Percentiles rank a stretch among this genome's conserved stretches.
Conservation (phyloP, 1,140 invertebrate species). For the Palaemon carinicauda region DNA sequence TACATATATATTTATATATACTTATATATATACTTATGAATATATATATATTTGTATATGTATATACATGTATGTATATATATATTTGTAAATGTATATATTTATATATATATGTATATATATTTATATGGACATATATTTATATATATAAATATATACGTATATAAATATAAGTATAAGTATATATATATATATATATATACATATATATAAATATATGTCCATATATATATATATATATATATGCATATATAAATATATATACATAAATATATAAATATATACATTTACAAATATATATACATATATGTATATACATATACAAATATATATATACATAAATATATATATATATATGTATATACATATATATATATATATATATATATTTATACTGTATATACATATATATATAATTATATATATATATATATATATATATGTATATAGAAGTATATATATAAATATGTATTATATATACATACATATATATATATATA, state of each 20-base stretch:
- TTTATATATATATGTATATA: conserved; percentile 12
- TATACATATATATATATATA: background rate
- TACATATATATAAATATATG: background rate
- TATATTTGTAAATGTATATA: background rate
- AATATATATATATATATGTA: conserved; percentile 13
- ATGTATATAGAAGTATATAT: too few relatives aligned
- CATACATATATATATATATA: background rate
- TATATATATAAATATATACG: conserved; percentile 31
- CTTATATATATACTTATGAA: background rate
- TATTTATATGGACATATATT: conserved; percentile 20
- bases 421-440: background rate
- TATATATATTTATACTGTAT: background rate
- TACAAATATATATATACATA: conserved; percentile 25
- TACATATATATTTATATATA: background rate
- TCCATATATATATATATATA: conserved; percentile 8
- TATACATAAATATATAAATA: background rate
- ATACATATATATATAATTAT: background rate
- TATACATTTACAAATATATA: background rate
- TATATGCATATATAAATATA: background rate
- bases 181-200: background rate
- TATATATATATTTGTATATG: conserved; percentile 1
- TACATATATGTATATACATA: conserved; percentile 25
- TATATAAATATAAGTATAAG: background rate
- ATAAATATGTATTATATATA: too few relatives aligned
- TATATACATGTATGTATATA: background rate